phyloP scores from a whole-genome alignment of 1,140 invertebrate genomes.

The Aculops lycopersici region DNA sequence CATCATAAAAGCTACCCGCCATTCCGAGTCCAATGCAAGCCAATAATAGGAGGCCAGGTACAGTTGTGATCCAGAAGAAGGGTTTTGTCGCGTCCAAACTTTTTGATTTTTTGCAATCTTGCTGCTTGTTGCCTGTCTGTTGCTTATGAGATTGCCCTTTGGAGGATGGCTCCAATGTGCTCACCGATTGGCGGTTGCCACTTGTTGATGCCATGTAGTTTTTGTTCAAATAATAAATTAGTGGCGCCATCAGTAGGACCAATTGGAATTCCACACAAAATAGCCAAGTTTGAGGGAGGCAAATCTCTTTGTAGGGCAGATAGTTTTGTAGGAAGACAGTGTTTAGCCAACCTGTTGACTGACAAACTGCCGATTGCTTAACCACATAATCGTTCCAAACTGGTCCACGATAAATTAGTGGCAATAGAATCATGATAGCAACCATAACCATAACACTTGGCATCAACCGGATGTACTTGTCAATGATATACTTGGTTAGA shows the following conservation, averaged over 20 bases:
- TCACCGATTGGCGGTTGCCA: no score
- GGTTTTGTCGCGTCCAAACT: conserved; percentile 2
- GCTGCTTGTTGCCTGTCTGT: no score
- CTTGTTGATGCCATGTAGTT: no score
- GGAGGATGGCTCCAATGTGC: no score
- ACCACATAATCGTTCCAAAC: conserved; percentile 7
- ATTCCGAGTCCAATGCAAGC: conserved; percentile 6
- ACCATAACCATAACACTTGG: conserved; percentile 3
- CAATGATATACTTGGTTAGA: background rate
- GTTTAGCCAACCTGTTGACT: conserved; percentile 3
- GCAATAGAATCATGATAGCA: conserved; percentile 4
- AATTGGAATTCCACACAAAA: conserved; percentile 12
- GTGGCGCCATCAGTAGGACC: conserved; percentile 7
- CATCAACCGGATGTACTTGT: conserved; percentile 6
- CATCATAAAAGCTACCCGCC: conserved; percentile 7
- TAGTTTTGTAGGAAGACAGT: conserved; percentile 8
- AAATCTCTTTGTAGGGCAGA: conserved; percentile 4
- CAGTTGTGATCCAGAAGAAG: conserved; percentile 1
- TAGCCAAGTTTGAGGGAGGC: conserved; percentile 12
- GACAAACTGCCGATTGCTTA: conserved; percentile 4
- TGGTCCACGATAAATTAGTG: conserved; percentile 5
- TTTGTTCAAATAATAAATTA: conserved; percentile 3
- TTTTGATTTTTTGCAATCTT: background rate
- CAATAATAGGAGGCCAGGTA: background rate
- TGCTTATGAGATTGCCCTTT: no score